Conservation (phyloP, 2,797 vertebrate genomes). For the Argentina silus region DNA sequence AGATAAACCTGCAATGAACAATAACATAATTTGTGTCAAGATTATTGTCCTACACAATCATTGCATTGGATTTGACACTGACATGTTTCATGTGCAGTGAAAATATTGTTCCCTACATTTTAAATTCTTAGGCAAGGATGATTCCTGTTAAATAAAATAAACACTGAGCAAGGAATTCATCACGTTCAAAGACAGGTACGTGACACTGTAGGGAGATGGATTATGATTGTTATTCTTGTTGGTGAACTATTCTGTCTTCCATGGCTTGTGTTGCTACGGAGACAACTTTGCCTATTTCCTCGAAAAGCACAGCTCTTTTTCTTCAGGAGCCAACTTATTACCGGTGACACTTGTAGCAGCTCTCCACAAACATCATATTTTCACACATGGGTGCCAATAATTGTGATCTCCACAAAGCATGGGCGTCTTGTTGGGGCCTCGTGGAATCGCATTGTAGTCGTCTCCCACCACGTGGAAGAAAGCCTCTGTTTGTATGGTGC, state of each 20-base stretch:
- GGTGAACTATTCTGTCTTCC: slow-evolving; percentile 41
- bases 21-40: too few species aligned
- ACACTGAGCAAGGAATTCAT: background rate
- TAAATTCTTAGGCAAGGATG: too few species aligned
- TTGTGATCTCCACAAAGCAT: slow-evolving; percentile 75
- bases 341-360: slow-evolving; percentile 74
- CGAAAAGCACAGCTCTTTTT: slow-evolving; percentile 56
- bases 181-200: slow-evolving; percentile 16
- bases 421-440: slow-evolving; percentile 54
- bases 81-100: background rate
- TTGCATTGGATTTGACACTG: background rate
- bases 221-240: slow-evolving; percentile 51
- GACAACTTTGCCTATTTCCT: slow-evolving; percentile 69
- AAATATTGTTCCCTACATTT: background rate
- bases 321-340: slow-evolving; percentile 71
- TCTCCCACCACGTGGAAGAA: slow-evolving; percentile 71
- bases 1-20: too few species aligned
- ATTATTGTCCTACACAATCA: background rate
- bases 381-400: slow-evolving; percentile 79
- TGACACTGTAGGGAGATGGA: slow-evolving; percentile 46
- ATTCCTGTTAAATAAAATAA: background rate
- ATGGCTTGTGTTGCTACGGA: slow-evolving; percentile 55
- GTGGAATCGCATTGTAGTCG: slow-evolving; percentile 47
- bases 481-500: slow-evolving; percentile 68
- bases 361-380: slow-evolving; percentile 77